Evolutionary conservation across 92 coral and sea anemone genomes (phyloP).

Genomic region (Palythoa grandiflora): DNA sequence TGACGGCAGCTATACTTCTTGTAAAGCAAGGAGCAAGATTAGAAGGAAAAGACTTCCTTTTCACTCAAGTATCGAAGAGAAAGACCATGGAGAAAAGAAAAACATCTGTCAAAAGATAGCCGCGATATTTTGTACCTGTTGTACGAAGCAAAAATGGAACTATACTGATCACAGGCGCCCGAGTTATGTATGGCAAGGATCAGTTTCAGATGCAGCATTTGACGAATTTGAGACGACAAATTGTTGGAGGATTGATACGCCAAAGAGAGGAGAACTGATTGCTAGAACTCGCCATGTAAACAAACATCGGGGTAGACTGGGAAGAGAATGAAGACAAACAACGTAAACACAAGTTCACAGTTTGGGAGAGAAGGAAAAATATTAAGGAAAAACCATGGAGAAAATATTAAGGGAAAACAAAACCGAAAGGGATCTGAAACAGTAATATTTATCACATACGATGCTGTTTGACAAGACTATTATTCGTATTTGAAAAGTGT

Average conservation of each 20-base stretch:
- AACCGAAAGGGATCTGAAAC: no score
- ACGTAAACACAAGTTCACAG: no score
- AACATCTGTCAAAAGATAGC: background rate
- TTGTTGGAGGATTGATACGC: constrained; percentile 5
- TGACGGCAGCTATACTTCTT: background rate
- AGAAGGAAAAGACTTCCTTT: background rate
- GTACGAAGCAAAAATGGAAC: background rate
- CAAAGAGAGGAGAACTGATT: constrained; percentile 1
- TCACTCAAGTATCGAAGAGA: background rate
- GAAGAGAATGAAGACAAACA: no score
- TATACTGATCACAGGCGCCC: background rate
- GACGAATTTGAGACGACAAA: background rate
- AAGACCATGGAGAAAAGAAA: background rate
- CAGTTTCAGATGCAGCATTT: background rate
- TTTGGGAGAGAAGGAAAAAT: no score
- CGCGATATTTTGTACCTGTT: background rate
- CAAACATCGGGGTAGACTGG: background rate
- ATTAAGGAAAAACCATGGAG: no score
- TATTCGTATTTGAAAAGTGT: no score
- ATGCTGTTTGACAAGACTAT: no score
- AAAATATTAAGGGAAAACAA: no score
- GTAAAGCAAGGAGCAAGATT: background rate
- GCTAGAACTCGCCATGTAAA: background rate
- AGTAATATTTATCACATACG: no score
- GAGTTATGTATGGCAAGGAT: background rate